phyloP scores from a whole-genome alignment of 2,797 vertebrate genomes.

The Alauda arvensis region DNA sequence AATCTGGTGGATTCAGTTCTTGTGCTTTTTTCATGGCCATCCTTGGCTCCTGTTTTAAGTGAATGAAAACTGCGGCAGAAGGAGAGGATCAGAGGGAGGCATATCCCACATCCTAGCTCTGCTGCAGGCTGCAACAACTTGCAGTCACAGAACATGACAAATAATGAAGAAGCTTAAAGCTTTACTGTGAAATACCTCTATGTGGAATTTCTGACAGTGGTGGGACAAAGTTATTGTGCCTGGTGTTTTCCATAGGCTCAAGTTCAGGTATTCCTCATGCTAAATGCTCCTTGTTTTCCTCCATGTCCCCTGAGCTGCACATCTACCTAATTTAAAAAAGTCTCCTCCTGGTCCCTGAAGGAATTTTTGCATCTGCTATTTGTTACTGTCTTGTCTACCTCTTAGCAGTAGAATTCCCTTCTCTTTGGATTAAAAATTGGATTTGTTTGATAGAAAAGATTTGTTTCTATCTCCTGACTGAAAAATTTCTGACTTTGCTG shows the following conservation, averaged over 20 bases:
- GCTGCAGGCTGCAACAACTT: neutral
- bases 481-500: neutral
- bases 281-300: neutral
- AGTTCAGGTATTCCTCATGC: neutral
- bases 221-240: neutral
- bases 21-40: accelerated
- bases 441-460: neutral
- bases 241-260: neutral
- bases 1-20: neutral
- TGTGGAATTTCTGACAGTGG: neutral
- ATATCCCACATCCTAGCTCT: neutral
- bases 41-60: neutral
- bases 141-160: neutral
- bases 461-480: neutral
- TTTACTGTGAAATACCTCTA: neutral
- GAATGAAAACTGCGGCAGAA: neutral
- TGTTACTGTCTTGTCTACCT: neutral
- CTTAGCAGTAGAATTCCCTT: neutral
- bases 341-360: neutral
- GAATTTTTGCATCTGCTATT: neutral
- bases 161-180: neutral
- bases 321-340: neutral
- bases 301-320: neutral
- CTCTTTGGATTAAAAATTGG: neutral
- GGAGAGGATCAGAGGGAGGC: neutral